These are phyloP conservation scores for Tetranychus piercei DNA, from an alignment of 2,888 invertebrate genomes.

Conservation along the genomic window DNA sequence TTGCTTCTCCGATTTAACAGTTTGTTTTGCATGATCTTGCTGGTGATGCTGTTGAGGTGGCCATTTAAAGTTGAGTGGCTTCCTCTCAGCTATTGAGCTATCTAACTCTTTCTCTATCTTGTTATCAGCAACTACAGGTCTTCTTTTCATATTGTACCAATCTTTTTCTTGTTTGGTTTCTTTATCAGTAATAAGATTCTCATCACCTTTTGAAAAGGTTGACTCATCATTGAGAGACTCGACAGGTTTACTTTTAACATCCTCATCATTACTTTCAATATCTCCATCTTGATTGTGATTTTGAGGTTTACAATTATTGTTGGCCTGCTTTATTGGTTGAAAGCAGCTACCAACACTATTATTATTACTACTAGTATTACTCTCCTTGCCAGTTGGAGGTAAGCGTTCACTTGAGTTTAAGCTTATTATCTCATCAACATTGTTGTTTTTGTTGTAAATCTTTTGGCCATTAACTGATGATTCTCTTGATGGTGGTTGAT, in stretches of 20 bases:
- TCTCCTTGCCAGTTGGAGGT: too few species aligned
- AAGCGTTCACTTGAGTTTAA: too few species aligned
- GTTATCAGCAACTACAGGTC: slow-evolving; percentile 18
- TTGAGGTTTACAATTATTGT: background rate
- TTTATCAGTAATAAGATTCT: background rate
- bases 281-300: background rate
- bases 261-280: background rate
- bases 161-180: background rate
- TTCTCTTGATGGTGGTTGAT: too few species aligned
- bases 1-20: background rate
- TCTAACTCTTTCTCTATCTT: slow-evolving; percentile 19
- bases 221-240: too few species aligned
- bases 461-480: too few species aligned
- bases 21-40: background rate
- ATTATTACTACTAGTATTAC: too few species aligned
- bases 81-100: background rate
- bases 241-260: too few species aligned
- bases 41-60: background rate
- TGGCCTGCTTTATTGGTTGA: background rate
- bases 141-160: slow-evolving; percentile 19
- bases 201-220: too few species aligned
- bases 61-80: background rate
- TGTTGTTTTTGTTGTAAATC: too few species aligned
- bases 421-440: too few species aligned
- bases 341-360: too few species aligned